Percentiles rank a stretch among this genome's conserved stretches.
Conservation (phyloP, 2,113 vertebrate genomes). For the Boleophthalmus pectinirostris region DNA sequence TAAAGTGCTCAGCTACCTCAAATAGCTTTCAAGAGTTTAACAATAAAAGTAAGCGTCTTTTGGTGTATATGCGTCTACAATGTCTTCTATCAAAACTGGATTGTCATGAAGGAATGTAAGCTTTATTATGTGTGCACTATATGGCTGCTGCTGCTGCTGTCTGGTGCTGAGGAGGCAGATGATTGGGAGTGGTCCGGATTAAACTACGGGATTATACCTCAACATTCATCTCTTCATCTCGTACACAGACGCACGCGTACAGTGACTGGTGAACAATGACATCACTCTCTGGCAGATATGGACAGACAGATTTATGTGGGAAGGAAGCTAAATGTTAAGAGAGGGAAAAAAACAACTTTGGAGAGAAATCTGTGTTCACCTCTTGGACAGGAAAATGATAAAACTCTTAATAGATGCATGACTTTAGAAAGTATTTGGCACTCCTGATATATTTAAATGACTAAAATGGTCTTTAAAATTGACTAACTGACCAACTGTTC, state of each 20-base stretch:
- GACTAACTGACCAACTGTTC: no score
- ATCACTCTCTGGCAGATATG: slow-evolving; percentile 62
- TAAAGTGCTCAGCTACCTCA: slow-evolving; percentile 34
- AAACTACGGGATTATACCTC: slow-evolving; percentile 70
- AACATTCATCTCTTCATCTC: slow-evolving; percentile 70
- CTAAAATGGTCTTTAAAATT: neutral
- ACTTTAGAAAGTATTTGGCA: neutral
- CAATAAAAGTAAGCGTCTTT: slow-evolving; percentile 26
- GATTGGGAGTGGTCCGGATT: slow-evolving; percentile 69
- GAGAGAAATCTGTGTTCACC: slow-evolving; percentile 34
- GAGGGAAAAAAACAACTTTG: slow-evolving; percentile 18
- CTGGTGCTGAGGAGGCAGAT: slow-evolving; percentile 30
- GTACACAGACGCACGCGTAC: slow-evolving; percentile 17
- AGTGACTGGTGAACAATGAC: slow-evolving; percentile 64
- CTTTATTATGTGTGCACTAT: neutral
- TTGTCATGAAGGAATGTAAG: neutral
- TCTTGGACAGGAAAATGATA: slow-evolving; percentile 13
- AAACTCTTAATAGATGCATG: neutral
- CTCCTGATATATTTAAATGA: neutral
- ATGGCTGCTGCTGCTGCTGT: slow-evolving; percentile 19
- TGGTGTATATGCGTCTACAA: slow-evolving; percentile 14
- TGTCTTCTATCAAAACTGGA: neutral
- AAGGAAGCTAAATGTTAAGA: slow-evolving; percentile 31
- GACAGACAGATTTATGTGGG: slow-evolving; percentile 51
- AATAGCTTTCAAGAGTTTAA: slow-evolving; percentile 44